Evolutionary conservation across 2,888 invertebrate species (phyloP).

Genomic region (Toxonevra muliebris): DNA sequence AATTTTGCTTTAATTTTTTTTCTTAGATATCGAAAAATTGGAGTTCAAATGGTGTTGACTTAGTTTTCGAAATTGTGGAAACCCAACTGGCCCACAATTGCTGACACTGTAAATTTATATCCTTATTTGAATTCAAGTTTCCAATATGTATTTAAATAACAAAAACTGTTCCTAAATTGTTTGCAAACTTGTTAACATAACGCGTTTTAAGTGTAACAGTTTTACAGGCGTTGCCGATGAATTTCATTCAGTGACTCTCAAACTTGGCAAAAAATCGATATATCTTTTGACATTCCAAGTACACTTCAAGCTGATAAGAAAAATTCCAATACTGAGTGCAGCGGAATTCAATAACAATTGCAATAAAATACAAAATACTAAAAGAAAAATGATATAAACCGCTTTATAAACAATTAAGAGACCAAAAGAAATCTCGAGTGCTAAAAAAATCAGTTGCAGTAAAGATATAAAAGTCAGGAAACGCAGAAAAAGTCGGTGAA

Average conservation of each 20-base stretch:
- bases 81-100: no score
- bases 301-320: conserved; percentile 29
- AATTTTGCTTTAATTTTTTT: no score
- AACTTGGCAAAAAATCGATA: conserved; percentile 33
- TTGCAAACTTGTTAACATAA: no score
- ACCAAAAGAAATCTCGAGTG: neutral
- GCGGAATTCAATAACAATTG: conserved; percentile 21
- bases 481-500: conserved; percentile 11
- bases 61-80: no score
- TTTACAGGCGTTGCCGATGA: neutral
- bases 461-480: neutral
- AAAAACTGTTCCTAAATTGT: no score
- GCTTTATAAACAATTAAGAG: neutral
- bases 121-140: no score
- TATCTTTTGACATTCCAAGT: conserved; percentile 31
- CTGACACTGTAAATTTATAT: no score
- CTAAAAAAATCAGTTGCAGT: neutral
- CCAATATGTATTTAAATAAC: no score
- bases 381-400: conserved; percentile 1
- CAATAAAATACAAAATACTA: conserved; percentile 15
- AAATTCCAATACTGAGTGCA: conserved; percentile 26
- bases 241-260: conserved; percentile 17
- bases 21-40: no score
- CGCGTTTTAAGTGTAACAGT: neutral
- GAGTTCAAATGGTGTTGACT: no score